phyloP scores from a whole-genome alignment of 1,140 invertebrate species.

The Ladona fulva region DNA sequence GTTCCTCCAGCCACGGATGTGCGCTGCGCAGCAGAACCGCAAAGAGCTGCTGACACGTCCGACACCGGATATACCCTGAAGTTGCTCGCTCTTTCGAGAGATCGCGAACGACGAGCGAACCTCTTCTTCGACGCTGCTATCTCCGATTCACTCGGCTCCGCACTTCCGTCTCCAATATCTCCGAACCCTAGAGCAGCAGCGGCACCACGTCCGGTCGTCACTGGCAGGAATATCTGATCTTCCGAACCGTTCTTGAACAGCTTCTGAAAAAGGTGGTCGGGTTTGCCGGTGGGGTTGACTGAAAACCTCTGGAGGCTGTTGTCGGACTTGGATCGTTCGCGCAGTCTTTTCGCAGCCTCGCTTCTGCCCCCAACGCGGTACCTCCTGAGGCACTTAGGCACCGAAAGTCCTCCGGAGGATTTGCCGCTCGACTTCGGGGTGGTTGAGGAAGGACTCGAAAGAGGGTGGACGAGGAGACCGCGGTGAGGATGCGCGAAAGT shows the following conservation, averaged over 20 bases:
- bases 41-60: constrained; percentile 3
- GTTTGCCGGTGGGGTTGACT: constrained; percentile 22
- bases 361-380: constrained; percentile 16
- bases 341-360: constrained; percentile 22
- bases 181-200: not conserved
- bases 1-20: constrained; percentile 10
- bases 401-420: constrained; percentile 22
- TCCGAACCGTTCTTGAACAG: constrained; percentile 22
- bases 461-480: constrained; percentile 11
- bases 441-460: not conserved
- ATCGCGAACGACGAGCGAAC: constrained; percentile 27
- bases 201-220: constrained; percentile 14
- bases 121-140: constrained; percentile 20
- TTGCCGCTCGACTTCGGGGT: constrained; percentile 17
- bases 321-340: constrained; percentile 33
- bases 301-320: constrained; percentile 32
- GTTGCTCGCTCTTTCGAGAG: constrained; percentile 28
- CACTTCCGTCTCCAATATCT: constrained; percentile 13
- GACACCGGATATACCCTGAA: constrained; percentile 24
- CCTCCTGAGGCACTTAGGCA: constrained; percentile 26
- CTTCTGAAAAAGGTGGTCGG: constrained; percentile 26
- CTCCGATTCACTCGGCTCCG: constrained; percentile 22
- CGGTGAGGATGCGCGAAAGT: constrained; percentile 27
- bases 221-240: constrained; percentile 17
- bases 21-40: constrained; percentile 10